Base-by-base conservation (phyloP, 2,888 invertebrate species). In the Polyommatus icarus region DNA sequence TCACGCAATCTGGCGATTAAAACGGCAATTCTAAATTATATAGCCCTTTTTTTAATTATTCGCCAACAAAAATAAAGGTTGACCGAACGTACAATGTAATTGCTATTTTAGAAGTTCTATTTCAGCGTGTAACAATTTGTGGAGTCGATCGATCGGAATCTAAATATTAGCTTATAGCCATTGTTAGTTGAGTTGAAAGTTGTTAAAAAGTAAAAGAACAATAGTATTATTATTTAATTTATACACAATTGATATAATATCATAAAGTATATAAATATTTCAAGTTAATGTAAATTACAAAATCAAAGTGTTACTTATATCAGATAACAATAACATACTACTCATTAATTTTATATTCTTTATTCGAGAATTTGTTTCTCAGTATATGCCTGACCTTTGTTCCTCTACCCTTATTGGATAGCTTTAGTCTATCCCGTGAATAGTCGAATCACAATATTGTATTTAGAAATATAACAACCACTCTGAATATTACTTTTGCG, bases 1-100 rank as follows among this genome's bases (percentile, higher is more conserved):
- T 87, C 92, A 92, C 92, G 92, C 92, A 88, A 92, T 86, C 83
- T 79, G 79, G 80, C 89, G 89, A 91, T 91, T 91, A 90, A 80
- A 89, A 87, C 87, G 85, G 84, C 83, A 79, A 79, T 82, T 83
- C 80, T 83, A 79, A 82, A 83, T 80, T 80, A 81, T 82, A 81
- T 82, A 78, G 78, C 83, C 83, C 75, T 87, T 88, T 85, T 89
- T 86, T 87, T 88, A 88, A 90, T 90, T 90, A 89, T 89, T 89
- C 86, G 85, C 83, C 81, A 80, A 82, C 82, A 76, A 82, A 81
- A 78, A 77, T 77, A 78, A 75, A 76, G 32, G 78, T 76, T 36
- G 72, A 80, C 73, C 79, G 78, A 76, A 73, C 76, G 59, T 77
- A 76, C 75, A 77, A 77, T 80, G 79, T 78, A 79, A 79, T 76